Base-by-base conservation (phyloP, 2,113 vertebrate genomes). In the Pelmatolapia mariae region DNA sequence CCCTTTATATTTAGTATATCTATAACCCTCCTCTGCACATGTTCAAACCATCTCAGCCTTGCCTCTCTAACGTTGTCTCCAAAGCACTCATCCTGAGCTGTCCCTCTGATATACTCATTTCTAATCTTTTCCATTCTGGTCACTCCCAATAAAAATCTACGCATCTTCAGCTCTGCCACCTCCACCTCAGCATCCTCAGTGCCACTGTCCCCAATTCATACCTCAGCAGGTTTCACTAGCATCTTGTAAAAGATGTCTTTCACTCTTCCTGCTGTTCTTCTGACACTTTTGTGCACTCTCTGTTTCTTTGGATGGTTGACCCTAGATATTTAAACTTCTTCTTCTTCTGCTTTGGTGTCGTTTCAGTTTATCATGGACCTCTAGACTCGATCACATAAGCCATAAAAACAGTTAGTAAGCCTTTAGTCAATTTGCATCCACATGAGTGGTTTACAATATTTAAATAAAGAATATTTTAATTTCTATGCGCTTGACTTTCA, bases 281-380 rank as follows among this genome's bases (percentile, higher is more conserved):
- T 73, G 66, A 15, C 38, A 26, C 68, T 73, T 16, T 73, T 26
- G 22, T 26, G 40, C 40, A 26, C 40, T 26, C 8, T 45, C 22
- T 0, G 3, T 73, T 73, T 45, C 68, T 76, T 76, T 76, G 68
- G 40, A 29, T 76, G 68, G 68, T 47, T 47, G 22, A 76, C 40
- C 40, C 4, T 45, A 76, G 15, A 45, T 2, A 29, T 76, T 76
- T 47, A 29, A 76, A 29, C 40, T 47, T 1, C 3, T 12, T 36
- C 16, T 33, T 10, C 18, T 47, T 18, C 22, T 29, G 68, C 22
- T 76, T 47, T 47, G 22, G 24, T 76, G 22, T 26, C 0, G 0
- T 26, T 45, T 73, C 22, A 45, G 68, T 24, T 73, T 73, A 24
- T 73, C 2, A 16, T 4, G 38, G 5, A 24, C 13, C 5, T 45